Evolutionary conservation across 2,888 invertebrate genomes (phyloP).

Genomic region (Meiosimyza platycephala): DNA sequence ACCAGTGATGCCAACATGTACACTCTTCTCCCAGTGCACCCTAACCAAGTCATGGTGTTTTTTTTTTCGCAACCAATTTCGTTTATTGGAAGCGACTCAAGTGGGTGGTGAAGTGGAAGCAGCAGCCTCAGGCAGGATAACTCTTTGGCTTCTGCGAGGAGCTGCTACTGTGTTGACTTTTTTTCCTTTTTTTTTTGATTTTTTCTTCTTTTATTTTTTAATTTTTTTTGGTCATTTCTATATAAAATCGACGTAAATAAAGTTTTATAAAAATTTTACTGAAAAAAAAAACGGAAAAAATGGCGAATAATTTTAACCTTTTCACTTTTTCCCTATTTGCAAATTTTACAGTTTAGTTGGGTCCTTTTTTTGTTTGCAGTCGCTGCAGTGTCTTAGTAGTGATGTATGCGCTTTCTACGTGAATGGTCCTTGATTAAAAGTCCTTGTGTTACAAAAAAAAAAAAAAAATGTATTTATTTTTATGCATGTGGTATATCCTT

Average conservation of each 20-base stretch:
- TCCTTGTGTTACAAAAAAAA: conserved; percentile 35
- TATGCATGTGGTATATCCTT: background rate
- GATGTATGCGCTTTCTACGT: conserved; percentile 30
- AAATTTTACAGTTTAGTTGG: conserved; percentile 18
- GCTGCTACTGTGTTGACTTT: background rate
- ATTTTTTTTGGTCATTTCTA: background rate
- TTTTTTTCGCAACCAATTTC: background rate
- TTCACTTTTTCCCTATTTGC: background rate
- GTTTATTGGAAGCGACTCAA: conserved; percentile 3
- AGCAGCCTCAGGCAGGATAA: background rate
- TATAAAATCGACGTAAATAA: conserved; percentile 13
- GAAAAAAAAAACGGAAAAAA: background rate
- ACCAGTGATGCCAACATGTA: conserved; percentile 16
- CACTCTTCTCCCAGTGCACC: background rate
- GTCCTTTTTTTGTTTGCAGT: background rate
- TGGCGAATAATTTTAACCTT: conserved; percentile 24
- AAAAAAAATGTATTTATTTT: conserved; percentile 21
- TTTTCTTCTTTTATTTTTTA: no score
- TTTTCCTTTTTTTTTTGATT: no score
- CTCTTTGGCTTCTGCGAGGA: background rate
- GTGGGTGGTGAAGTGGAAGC: conserved; percentile 6
- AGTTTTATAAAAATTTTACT: conserved; percentile 14
- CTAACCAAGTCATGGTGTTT: background rate
- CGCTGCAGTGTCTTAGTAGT: background rate
- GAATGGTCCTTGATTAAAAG: conserved; percentile 33